Base-by-base conservation (phyloP, 2,888 invertebrate genomes). In the Meta bourneti region DNA sequence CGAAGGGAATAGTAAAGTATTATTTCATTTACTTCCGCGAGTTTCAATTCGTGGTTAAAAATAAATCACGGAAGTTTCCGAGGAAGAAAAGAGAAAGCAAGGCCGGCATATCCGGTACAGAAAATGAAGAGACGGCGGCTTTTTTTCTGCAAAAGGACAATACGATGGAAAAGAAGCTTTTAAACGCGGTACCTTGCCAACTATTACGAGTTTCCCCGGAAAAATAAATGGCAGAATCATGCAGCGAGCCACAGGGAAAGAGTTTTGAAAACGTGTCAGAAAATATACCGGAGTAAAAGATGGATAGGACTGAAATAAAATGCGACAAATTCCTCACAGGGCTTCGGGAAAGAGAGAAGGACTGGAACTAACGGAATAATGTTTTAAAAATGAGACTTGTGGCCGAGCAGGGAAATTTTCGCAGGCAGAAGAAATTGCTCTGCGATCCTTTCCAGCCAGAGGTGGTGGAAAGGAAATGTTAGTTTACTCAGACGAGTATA, bases 371-470 rank as follows among this genome's bases (percentile, higher is more conserved):
- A 82, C 72, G 51, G 52, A 82, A 72, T 82, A 82, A 82, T 72
- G 82, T 71, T 72, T 82, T 82, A 72, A 82, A 72, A 82, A 82
- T 72, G 82, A 82, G 52, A 19, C 51, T 11, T 13, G 78, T 52
- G 52, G 11, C 51, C 4, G 78, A 78, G 51, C n/a, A 61, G 61
- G 11, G 61, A 34, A 34, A 34, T 34, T 34, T 34, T 34, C 34
- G 34, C 34, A 34, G 34, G 34, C 34, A 34, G 34, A 34, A 34
- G 34, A 34, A 34, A 34, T 34, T 34, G 34, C 34, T 34, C 4
- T 34, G 34, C 34, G 34, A 34, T 34, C 34, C 34, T 34, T 34
- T 34, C 8, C 11, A 61, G 16, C 61, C 61, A 61, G 16, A 61
- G 61, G 61, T 61, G 61, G 61, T 61, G 61, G 61, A 16, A 61